These are phyloP conservation scores for Uromys caudimaculatus DNA, from an alignment of 2,797 vertebrate species.

Conservation along the genomic window DNA sequence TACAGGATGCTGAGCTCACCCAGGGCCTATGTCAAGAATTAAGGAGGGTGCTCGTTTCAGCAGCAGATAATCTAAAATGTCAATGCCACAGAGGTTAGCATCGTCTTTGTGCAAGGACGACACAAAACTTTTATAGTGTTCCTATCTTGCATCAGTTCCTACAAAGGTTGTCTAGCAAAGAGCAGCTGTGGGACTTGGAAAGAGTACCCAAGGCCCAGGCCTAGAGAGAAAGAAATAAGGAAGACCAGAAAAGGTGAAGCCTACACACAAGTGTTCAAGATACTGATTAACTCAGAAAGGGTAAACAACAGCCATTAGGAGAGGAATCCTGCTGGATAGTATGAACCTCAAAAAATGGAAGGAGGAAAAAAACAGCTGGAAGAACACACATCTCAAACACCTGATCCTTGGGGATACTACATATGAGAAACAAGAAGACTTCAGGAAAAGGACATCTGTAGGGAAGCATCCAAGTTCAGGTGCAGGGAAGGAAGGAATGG, in stretches of 20 bases:
- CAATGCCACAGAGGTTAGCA: neutral
- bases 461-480: neutral
- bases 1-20: neutral
- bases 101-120: neutral
- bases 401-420: rapidly evolving
- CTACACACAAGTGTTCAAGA: neutral
- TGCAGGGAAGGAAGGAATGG: neutral
- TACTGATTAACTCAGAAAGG: neutral
- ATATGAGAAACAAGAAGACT: neutral
- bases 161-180: neutral
- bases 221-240: neutral
- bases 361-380: neutral
- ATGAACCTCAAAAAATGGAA: neutral
- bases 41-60: neutral
- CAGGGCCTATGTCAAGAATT: neutral
- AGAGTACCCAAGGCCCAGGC: neutral
- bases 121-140: neutral
- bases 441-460: neutral
- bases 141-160: neutral
- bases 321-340: neutral
- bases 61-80: neutral
- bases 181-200: neutral
- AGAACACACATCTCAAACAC: neutral
- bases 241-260: neutral
- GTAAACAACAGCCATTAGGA: neutral